A percentile compares a stretch with the other conserved stretches of the same genome.
Conservation (phyloP, 2,113 vertebrate species). For the Galeopterus variegatus region DNA sequence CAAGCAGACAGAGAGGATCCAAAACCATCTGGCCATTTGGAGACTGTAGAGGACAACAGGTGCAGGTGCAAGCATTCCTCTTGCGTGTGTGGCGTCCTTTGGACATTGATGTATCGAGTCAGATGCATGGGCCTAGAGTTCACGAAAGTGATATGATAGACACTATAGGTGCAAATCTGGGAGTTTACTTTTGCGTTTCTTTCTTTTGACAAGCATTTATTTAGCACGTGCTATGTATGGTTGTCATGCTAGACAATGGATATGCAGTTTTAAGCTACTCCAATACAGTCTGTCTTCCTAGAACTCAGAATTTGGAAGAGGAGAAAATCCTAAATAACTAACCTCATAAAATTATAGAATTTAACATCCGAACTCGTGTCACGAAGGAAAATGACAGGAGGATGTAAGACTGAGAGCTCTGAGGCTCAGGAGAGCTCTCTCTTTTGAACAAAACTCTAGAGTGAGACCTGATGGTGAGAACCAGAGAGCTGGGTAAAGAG, state of each 20-base stretch:
- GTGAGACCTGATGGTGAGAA: accelerated
- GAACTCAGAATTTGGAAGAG: no score
- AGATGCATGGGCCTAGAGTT: no score
- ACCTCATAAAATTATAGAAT: no score
- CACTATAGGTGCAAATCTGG: background rate
- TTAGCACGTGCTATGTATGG: background rate
- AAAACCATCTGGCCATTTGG: background rate
- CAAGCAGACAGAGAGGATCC: no score
- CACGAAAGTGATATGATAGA: background rate
- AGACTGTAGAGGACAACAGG: background rate
- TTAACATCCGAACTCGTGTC: background rate
- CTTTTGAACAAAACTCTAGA: no score
- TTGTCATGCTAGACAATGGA: background rate
- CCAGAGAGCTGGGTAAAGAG: accelerated
- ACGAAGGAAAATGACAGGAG: background rate
- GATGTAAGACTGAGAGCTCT: background rate
- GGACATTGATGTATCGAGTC: accelerated
- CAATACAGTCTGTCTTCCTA: no score
- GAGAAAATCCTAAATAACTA: no score
- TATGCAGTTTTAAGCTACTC: background rate
- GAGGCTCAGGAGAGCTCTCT: background rate
- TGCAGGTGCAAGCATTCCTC: accelerated
- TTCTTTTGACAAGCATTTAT: background rate
- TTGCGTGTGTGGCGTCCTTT: accelerated
- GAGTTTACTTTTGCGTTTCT: background rate